These are phyloP conservation scores for Cariama cristata DNA, from an alignment of 2,113 vertebrate genomes.

Conservation along the genomic window DNA sequence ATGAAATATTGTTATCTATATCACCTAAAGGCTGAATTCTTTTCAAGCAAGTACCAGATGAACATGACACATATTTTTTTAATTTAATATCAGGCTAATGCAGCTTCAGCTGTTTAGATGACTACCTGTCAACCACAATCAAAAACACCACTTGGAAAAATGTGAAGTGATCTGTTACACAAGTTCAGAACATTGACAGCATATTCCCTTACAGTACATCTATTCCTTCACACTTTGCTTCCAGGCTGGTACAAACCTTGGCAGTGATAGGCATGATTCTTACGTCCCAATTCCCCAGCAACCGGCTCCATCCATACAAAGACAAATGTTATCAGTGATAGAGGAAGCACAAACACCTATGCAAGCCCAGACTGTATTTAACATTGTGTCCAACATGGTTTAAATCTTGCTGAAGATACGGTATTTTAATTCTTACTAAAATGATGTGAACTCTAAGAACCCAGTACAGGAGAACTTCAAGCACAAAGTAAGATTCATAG, in stretches of 20 bases:
- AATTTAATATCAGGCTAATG: constrained; percentile 13
- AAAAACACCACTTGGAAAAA: background rate
- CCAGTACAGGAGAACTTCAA: background rate
- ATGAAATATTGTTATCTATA: background rate
- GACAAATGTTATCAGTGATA: background rate
- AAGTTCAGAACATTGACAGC: background rate
- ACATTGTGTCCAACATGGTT: background rate
- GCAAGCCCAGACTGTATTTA: background rate
- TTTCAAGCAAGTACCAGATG: constrained; percentile 4
- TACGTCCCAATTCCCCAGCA: background rate
- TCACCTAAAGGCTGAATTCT: constrained; percentile 48
- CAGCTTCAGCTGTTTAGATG: constrained; percentile 31
- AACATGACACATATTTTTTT: background rate
- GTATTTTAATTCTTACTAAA: background rate
- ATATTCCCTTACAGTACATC: background rate
- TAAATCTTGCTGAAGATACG: background rate
- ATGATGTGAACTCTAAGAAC: background rate
- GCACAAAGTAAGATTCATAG: background rate
- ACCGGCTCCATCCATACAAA: background rate
- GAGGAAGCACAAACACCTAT: background rate
- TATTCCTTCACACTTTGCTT: background rate
- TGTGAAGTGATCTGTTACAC: background rate
- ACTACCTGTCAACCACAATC: constrained; percentile 38
- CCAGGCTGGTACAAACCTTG: background rate
- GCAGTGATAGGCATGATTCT: background rate